Percentiles rank a stretch among this genome's conserved stretches.
phyloP scores from a whole-genome alignment of 2,888 invertebrate species.

The Conomelus anceps region DNA sequence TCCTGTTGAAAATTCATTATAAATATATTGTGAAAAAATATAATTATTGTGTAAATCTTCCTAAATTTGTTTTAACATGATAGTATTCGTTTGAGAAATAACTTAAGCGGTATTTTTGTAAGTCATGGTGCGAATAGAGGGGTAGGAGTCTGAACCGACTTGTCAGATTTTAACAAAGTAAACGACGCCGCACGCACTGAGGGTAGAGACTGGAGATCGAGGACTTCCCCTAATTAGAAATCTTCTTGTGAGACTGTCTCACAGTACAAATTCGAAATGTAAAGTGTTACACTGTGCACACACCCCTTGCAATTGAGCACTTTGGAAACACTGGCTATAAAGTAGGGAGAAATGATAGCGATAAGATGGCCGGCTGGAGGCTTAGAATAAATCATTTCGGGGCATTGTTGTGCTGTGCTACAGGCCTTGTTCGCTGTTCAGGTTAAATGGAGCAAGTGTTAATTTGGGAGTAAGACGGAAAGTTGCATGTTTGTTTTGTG shows the following conservation, averaged over 20 bases:
- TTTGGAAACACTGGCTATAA: not conserved
- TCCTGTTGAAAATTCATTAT: too few relatives aligned
- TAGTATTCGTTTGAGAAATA: too few relatives aligned
- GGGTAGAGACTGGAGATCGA: not conserved
- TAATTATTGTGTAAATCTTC: too few relatives aligned
- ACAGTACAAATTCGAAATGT: not conserved
- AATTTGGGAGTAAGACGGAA: not conserved
- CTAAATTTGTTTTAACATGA: too few relatives aligned
- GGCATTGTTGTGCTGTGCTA: not conserved
- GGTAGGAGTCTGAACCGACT: not conserved
- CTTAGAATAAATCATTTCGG: not conserved
- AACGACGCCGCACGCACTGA: not conserved
- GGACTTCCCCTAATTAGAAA: not conserved
- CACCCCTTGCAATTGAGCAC: not conserved
- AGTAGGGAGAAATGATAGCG: not conserved
- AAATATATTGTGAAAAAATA: too few relatives aligned
- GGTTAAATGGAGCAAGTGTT: not conserved
- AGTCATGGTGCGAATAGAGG: not conserved
- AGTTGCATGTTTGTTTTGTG: not conserved
- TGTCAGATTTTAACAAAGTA: not conserved
- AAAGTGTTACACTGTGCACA: too few relatives aligned
- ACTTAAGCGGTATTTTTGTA: too few relatives aligned
- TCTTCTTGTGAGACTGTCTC: not conserved
- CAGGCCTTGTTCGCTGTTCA: too few relatives aligned
- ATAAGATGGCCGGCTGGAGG: not conserved